Conservation (phyloP, 2,797 vertebrate species). For the Muscicapa comitata region DNA sequence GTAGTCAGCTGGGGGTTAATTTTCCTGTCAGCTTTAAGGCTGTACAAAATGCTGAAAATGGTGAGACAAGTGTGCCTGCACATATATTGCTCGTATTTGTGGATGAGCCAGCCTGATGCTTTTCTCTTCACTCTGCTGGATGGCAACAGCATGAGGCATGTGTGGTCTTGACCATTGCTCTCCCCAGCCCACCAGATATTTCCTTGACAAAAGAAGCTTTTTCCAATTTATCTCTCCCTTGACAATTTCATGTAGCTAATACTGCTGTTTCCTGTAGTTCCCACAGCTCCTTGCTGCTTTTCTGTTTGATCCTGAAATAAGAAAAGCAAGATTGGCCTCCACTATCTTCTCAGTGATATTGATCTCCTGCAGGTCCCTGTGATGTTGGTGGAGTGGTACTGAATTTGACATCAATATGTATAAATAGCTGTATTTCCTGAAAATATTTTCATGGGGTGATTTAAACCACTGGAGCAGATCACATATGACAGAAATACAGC, state of each 20-base stretch:
- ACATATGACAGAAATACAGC: neutral
- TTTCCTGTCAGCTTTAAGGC: neutral
- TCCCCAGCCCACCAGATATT: neutral
- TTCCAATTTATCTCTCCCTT: slow-evolving; percentile 9
- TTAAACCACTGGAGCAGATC: neutral
- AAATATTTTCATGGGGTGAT: neutral
- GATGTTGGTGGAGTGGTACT: neutral
- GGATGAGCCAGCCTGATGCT: neutral
- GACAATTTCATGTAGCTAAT: slow-evolving; percentile 23
- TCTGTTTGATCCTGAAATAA: slow-evolving; percentile 23
- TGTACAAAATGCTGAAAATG: neutral
- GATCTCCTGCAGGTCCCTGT: slow-evolving; percentile 11
- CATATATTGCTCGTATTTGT: neutral
- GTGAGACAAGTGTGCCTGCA: neutral
- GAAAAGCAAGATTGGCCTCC: neutral
- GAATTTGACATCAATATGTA: neutral
- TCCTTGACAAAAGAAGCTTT: slow-evolving; percentile 18
- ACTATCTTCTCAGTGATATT: neutral
- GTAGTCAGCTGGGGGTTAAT: slow-evolving; percentile 41
- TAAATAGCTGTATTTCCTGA: slow-evolving; percentile 5
- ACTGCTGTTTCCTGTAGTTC: slow-evolving; percentile 20
- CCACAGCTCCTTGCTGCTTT: slow-evolving; percentile 26
- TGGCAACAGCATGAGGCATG: neutral
- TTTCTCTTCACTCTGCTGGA: slow-evolving; percentile 8
- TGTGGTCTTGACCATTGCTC: neutral